These are phyloP conservation scores for Protobothrops flavoviridis DNA, from an alignment of 2,113 vertebrate genomes.

Conservation along the genomic window DNA sequence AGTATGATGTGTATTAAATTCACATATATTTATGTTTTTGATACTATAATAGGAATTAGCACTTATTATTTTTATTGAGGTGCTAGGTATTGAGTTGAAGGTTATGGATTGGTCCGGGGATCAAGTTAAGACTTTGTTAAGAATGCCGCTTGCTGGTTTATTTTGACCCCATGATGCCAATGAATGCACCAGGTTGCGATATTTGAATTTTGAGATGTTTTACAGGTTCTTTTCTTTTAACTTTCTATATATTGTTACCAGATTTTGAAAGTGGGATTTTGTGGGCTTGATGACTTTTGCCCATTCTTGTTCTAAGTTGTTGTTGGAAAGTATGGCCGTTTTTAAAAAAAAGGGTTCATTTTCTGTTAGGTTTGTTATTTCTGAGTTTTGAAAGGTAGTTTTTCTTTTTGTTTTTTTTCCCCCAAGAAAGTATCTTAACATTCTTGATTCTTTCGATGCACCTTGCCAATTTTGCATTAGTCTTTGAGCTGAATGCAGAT, in stretches of 20 bases:
- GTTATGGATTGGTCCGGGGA: neutral
- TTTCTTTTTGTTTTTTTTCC: neutral
- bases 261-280: neutral
- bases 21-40: neutral
- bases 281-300: neutral
- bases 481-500: neutral
- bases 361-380: neutral
- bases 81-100: neutral
- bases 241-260: neutral
- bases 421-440: neutral
- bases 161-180: neutral
- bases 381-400: neutral
- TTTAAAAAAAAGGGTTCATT: neutral
- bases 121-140: neutral
- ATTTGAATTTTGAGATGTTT: neutral
- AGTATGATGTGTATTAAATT: neutral
- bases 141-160: neutral
- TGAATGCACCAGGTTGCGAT: neutral
- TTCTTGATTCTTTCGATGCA: neutral
- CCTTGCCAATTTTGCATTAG: neutral
- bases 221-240: neutral
- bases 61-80: neutral
- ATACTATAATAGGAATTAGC: too few relatives aligned
- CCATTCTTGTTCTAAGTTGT: neutral
- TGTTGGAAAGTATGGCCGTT: neutral